A percentile compares a stretch with the other conserved stretches of the same genome.
phyloP scores from a whole-genome alignment of 2,888 invertebrate species.

The Hofmannophila pseudospretella region DNA sequence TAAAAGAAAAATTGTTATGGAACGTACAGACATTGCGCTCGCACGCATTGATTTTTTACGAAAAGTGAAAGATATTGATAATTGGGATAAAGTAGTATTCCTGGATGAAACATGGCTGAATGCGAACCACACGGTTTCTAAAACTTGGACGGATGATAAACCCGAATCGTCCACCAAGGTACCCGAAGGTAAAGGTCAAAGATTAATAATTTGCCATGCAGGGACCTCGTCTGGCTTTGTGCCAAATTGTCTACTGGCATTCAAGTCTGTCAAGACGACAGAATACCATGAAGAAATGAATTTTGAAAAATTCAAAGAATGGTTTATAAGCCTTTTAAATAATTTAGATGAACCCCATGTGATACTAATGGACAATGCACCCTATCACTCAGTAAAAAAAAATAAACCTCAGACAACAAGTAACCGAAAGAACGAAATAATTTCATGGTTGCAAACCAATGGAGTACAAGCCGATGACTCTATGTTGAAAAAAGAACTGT shows the following conservation, averaged over 20 bases:
- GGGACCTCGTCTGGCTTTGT: slow-evolving; percentile 15
- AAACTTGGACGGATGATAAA: slow-evolving; percentile 15
- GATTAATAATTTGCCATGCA: slow-evolving; percentile 17
- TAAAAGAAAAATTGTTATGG: slow-evolving; percentile 18
- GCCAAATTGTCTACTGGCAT: slow-evolving; percentile 13
- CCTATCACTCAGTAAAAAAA: slow-evolving; percentile 14
- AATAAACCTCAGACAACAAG: background rate
- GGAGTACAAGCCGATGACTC: slow-evolving; percentile 12
- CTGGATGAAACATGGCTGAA: slow-evolving; percentile 17
- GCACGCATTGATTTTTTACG: slow-evolving; percentile 12
- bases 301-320: slow-evolving; percentile 12
- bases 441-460: slow-evolving; percentile 13
- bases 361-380: slow-evolving; percentile 16
- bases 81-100: slow-evolving; percentile 18
- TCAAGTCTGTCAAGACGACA: slow-evolving; percentile 12
- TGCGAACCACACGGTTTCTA: slow-evolving; percentile 13
- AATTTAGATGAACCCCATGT: slow-evolving; percentile 10
- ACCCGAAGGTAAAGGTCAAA: slow-evolving; percentile 14
- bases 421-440: slow-evolving; percentile 12
- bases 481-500: slow-evolving; percentile 15
- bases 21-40: slow-evolving; percentile 12
- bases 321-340: slow-evolving; percentile 10
- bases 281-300: slow-evolving; percentile 17
- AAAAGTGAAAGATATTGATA: slow-evolving; percentile 14
- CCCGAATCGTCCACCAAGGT: slow-evolving; percentile 12